A percentile compares a stretch with the other conserved stretches of the same genome.
phyloP scores from a whole-genome alignment of 2,888 invertebrate genomes.

The Lepidocyrtoides sp. region DNA sequence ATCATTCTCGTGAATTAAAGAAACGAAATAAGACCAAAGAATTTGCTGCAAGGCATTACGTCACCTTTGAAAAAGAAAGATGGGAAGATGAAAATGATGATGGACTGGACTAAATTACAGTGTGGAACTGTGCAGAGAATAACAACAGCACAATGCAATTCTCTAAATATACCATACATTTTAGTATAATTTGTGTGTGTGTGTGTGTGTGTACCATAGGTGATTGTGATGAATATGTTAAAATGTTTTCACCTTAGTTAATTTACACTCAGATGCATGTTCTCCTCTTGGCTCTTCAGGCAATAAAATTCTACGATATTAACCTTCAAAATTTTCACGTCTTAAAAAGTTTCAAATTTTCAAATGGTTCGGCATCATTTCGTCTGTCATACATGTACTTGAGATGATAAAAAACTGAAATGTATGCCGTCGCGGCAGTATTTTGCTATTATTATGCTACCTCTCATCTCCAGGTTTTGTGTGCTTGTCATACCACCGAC shows the following conservation, averaged over 20 bases:
- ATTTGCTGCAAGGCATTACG: constrained; percentile 64
- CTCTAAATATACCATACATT: constrained; percentile 25
- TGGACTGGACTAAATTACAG: constrained; percentile 65
- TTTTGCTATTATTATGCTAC: constrained; percentile 28
- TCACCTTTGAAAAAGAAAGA: constrained; percentile 21
- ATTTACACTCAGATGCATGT: background rate
- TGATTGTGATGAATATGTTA: background rate
- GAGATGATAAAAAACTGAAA: background rate
- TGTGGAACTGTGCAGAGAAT: constrained; percentile 54
- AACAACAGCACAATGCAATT: constrained; percentile 51
- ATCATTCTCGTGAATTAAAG: constrained; percentile 51
- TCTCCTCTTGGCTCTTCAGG: background rate
- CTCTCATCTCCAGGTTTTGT: constrained; percentile 9
- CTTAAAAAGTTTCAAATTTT: background rate
- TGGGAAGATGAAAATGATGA: constrained; percentile 49
- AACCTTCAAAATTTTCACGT: background rate
- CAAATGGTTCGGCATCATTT: background rate
- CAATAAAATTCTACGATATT: background rate
- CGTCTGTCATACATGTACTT: background rate
- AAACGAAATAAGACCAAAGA: background rate
- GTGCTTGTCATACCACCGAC: constrained; percentile 43
- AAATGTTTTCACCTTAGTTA: constrained; percentile 14
- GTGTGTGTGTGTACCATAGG: background rate
- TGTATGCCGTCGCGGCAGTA: background rate
- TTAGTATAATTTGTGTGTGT: too few species aligned